Percentiles rank a stretch among this genome's conserved stretches.
Evolutionary conservation across 1,140 invertebrate genomes (phyloP).

Genomic region (Probaryconus sp.): DNA sequence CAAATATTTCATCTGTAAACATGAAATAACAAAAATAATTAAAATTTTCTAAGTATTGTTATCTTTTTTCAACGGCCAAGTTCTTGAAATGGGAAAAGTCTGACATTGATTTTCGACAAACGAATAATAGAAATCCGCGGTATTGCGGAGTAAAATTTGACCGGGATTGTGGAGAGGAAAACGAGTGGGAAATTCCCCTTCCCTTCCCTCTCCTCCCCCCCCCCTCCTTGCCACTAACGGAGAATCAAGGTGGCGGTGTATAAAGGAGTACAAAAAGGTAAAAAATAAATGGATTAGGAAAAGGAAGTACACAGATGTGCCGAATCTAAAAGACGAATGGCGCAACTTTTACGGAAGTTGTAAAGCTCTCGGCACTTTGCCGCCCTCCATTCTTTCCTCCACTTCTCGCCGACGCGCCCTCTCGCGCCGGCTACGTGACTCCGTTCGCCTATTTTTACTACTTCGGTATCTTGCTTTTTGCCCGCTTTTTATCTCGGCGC

Average conservation of each 20-base stretch:
- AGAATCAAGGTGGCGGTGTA: slow-evolving; percentile 13
- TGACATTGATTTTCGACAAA: too few relatives aligned
- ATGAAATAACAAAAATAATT: too few relatives aligned
- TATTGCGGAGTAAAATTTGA: too few relatives aligned
- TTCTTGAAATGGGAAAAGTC: too few relatives aligned
- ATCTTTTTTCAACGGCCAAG: too few relatives aligned
- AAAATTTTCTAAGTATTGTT: too few relatives aligned
- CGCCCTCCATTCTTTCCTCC: slow-evolving; percentile 38
- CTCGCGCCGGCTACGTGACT: slow-evolving; percentile 38
- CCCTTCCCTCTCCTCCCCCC: too few relatives aligned
- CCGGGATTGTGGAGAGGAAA: too few relatives aligned
- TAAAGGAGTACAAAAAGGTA: slow-evolving; percentile 21
- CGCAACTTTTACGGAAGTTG: slow-evolving; percentile 58
- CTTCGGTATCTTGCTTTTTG: slow-evolving; percentile 31
- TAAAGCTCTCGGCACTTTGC: slow-evolving; percentile 61
- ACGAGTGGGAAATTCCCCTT: too few relatives aligned
- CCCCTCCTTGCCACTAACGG: too few relatives aligned
- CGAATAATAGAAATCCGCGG: too few relatives aligned
- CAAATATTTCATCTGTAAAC: too few relatives aligned
- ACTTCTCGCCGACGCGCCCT: slow-evolving; percentile 14
- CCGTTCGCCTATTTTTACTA: slow-evolving; percentile 39
- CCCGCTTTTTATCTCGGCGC: slow-evolving; percentile 34
- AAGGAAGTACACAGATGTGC: slow-evolving; percentile 54
- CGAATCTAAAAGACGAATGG: slow-evolving; percentile 58
- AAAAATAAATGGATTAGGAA: slow-evolving; percentile 56